Evolutionary conservation across 1,140 invertebrate genomes (phyloP).

Genomic region (Chymomyza costata): DNA sequence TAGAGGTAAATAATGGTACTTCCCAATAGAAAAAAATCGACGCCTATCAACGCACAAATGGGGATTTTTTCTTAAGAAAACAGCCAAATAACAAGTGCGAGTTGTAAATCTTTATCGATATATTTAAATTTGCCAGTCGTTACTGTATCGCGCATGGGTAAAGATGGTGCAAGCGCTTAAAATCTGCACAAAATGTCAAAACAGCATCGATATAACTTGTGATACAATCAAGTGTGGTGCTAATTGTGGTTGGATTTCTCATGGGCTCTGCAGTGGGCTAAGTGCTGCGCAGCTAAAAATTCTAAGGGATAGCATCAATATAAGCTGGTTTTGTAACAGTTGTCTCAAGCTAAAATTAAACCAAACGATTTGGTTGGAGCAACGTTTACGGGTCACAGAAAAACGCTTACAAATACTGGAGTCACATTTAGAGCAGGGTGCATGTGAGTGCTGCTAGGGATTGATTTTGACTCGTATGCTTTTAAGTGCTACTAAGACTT

Average conservation of each 20-base stretch:
- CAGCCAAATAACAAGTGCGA: slow-evolving; percentile 10
- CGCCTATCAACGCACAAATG: not conserved
- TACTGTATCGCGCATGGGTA: slow-evolving; percentile 19
- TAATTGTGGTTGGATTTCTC: slow-evolving; percentile 17
- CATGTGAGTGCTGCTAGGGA: no score
- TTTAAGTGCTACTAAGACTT: not conserved
- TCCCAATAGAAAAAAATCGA: slow-evolving; percentile 19
- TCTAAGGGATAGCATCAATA: slow-evolving; percentile 15
- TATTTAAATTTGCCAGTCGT: slow-evolving; percentile 27
- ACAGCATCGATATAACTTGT: not conserved
- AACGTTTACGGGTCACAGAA: slow-evolving; percentile 34
- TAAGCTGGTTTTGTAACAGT: slow-evolving; percentile 31
- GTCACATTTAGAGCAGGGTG: slow-evolving; percentile 23
- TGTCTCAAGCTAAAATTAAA: slow-evolving; percentile 29
- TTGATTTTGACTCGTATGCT: no score
- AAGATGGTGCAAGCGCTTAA: slow-evolving; percentile 37
- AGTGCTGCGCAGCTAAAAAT: slow-evolving; percentile 14
- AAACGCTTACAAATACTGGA: slow-evolving; percentile 45
- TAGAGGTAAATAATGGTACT: slow-evolving; percentile 6
- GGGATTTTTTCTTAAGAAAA: slow-evolving; percentile 17
- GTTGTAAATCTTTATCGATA: not conserved
- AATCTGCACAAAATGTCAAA: slow-evolving; percentile 36
- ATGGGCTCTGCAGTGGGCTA: slow-evolving; percentile 22
- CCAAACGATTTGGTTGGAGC: slow-evolving; percentile 31
- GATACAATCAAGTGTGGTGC: slow-evolving; percentile 20